Evolutionary conservation across 2,113 vertebrate species (phyloP).

Genomic region (Lophotis ruficrista): DNA sequence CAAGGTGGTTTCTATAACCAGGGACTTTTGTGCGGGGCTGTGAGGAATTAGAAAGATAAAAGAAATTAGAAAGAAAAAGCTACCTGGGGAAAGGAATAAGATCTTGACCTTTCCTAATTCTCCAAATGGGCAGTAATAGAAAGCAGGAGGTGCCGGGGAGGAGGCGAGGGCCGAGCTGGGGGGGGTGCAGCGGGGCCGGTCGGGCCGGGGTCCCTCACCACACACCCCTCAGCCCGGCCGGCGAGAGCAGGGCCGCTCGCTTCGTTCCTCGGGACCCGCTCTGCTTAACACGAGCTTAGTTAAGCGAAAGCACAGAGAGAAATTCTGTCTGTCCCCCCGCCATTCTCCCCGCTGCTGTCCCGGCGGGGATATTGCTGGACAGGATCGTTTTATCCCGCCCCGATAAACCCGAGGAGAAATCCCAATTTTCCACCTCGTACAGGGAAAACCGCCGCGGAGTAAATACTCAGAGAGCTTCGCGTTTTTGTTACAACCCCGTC

Average conservation of each 20-base stretch:
- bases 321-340: not conserved
- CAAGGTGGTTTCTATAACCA: slow-evolving; percentile 45
- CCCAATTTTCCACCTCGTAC: not conserved
- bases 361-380: not conserved
- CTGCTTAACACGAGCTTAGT: not conserved
- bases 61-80: slow-evolving; percentile 28
- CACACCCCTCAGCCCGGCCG: not conserved
- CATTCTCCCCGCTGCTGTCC: not conserved
- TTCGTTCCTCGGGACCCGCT: not conserved
- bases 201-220: not conserved
- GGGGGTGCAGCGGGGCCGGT: not conserved
- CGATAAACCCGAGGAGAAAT: not conserved
- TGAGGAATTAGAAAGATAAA: slow-evolving; percentile 26
- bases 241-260: not conserved
- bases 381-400: not conserved
- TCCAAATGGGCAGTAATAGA: slow-evolving; percentile 40
- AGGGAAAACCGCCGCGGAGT: not conserved
- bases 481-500: not conserved
- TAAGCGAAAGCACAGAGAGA: not conserved
- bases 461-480: not conserved
- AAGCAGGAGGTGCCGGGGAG: slow-evolving; percentile 50
- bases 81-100: slow-evolving; percentile 4
- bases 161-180: not conserved
- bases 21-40: slow-evolving; percentile 9
- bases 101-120: slow-evolving; percentile 64